These are phyloP conservation scores for Drosophila stalkeri DNA, from an alignment of 2,888 invertebrate genomes.

Conservation along the genomic window DNA sequence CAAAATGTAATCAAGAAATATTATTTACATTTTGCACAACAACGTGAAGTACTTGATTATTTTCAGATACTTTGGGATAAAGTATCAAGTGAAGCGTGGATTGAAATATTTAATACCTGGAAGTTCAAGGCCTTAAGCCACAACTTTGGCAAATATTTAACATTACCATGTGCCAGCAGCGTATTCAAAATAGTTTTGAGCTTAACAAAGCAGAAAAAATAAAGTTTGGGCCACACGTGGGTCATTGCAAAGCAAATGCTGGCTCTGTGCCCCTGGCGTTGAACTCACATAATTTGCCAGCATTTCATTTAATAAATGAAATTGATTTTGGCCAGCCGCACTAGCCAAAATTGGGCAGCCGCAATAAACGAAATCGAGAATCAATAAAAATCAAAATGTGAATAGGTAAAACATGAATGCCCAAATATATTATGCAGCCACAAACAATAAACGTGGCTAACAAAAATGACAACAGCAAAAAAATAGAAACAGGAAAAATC, in stretches of 20 bases:
- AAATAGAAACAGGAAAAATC: constrained; percentile 54
- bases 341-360: constrained; percentile 70
- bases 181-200: constrained; percentile 61
- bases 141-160: neutral
- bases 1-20: constrained; percentile 60
- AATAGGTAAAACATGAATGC: constrained; percentile 74
- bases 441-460: constrained; percentile 76
- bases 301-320: constrained; percentile 63
- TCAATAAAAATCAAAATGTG: constrained; percentile 64
- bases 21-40: constrained; percentile 46
- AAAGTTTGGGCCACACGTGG: constrained; percentile 9
- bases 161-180: constrained; percentile 5
- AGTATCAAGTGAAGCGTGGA: constrained; percentile 9
- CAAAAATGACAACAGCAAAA: constrained; percentile 34
- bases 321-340: constrained; percentile 50
- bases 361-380: constrained; percentile 73
- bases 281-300: constrained; percentile 75
- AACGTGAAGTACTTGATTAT: constrained; percentile 9
- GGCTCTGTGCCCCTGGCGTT: constrained; percentile 33
- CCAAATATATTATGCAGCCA: constrained; percentile 74
- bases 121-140: constrained; percentile 6
- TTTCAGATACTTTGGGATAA: neutral
- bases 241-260: constrained; percentile 25
- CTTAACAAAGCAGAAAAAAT: constrained; percentile 35
- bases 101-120: neutral